Evolutionary conservation across 37 sponge, comb jelly and placozoan genomes (phyloP), one percentile per base, ranked within the genome.

Genomic region (Theonella swinhoei): DNA sequence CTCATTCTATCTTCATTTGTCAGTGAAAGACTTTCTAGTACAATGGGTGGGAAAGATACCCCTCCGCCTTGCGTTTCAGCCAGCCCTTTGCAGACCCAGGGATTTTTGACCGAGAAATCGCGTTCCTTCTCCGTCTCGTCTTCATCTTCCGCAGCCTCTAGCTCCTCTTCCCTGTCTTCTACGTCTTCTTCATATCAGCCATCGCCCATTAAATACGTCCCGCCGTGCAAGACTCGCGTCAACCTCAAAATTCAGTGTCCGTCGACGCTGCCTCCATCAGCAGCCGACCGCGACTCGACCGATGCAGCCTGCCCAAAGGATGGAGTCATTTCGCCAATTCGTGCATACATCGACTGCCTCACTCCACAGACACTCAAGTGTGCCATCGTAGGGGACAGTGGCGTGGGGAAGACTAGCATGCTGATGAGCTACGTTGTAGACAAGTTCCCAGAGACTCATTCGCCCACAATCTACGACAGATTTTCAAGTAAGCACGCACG

Each of bases 381-480:
- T 17, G 93, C 81, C 26, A 31, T 93, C 32, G 83, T 93, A 1
- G 93, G 93, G 7, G 89, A 93, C 87, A 93, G 93, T 54, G 93
- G 78, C 19, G 93, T 88, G 23, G 93, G 93, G 35, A 93, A 93
- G 86, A 93, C 93, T 5, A 86, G 89, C 74, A 31, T 93, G 24
- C 65, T 93, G 28, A 85, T 73, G 86, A 86, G 87, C 65, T 89
- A 88, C 76, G 88, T 89, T 2, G 63, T 64, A 4, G 93, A 88
- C 29, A 79, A 85, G 68, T 80, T 93, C 31, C 78, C 87, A n/a
- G 90, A 88, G 31, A 74, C 39, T 8, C 89, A 93, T 63, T 64
- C 73, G 3, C 93, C 93, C 40, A 93, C 93, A 3, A 88, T 93
- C 42, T 93, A 86, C 64, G 93, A 93, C 79, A 93, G 86, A 39